Evolutionary conservation across 2,888 invertebrate species (phyloP), one percentile per base, ranked within the genome.

Genomic region (Gandaritis pyraliata): DNA sequence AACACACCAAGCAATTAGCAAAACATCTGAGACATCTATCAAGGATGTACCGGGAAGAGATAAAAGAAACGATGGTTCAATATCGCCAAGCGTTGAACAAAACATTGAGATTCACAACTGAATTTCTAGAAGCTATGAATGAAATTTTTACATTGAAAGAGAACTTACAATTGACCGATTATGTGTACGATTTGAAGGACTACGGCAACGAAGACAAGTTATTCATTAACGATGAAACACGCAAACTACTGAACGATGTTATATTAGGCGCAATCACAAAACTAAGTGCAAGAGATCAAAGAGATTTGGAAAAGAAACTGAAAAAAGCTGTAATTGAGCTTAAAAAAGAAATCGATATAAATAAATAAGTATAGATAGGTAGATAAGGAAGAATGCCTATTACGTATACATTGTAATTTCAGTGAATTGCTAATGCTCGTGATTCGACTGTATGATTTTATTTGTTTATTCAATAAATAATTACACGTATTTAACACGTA

Each of bases 61-160:
- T 86, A 2, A 71, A 69, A 36, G 65, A 64, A 0, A 74, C 79
- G 63, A 57, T 86, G 5, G 38, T 36, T n/a, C 29, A 61, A 0
- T 83, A 79, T 39, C 68, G 68, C 46, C 36, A 69, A 1, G 70
- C 78, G 15, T 66, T 81, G 1, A 52, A 77, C 0, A 71, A 72
- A 2, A 64, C 70, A 7, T 43, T 68, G 12, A 74, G 75, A 0
- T 46, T 58, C 5, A 68, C 72, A 56, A 66, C 38, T 1, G 70
- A 64, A 0, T 89, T 90, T 56, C 52, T 89, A 12, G 46, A 76
- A n/a, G 70, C 76, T 2, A 82, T 89, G 70, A 78, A 85, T 51
- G 65, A 73, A 1, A 64, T 77, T 10, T 85, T 84, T 47, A 85
- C 79, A 16, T 48, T 77, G 16, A 65, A 66, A 57, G 77, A 89